These are phyloP conservation scores for Drosophila neotestacea DNA, from an alignment of 2,888 invertebrate species.

Conservation along the genomic window DNA sequence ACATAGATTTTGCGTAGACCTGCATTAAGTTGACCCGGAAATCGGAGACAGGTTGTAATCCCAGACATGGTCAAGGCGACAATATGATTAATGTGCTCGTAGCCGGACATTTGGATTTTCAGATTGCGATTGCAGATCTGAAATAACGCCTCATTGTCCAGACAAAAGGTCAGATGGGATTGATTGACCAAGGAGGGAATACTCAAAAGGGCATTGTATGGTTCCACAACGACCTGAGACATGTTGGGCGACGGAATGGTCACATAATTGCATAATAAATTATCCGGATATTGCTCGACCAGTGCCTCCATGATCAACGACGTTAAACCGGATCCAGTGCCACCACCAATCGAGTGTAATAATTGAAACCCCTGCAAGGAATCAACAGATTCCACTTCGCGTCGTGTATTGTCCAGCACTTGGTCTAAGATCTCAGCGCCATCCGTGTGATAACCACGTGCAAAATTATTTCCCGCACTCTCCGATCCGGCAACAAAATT, in stretches of 20 bases:
- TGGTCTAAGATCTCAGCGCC: conserved; percentile 81
- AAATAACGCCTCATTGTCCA: conserved; percentile 83
- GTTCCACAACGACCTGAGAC: conserved; percentile 82
- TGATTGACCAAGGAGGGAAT: conserved; percentile 75
- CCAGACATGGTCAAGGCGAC: conserved; percentile 86
- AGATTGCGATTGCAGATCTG: conserved; percentile 80
- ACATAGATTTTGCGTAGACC: conserved; percentile 94
- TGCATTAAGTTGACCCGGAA: conserved; percentile 96
- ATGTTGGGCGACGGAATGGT: conserved; percentile 86
- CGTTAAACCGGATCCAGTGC: conserved; percentile 92
- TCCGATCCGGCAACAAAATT: conserved; percentile 88
- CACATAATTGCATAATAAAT: conserved; percentile 90
- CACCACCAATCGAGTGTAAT: conserved; percentile 90
- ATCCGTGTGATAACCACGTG: conserved; percentile 87
- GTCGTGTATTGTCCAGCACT: conserved; percentile 75
- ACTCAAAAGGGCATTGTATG: conserved; percentile 81
- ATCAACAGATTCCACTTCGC: conserved; percentile 82
- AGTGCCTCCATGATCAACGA: conserved; percentile 90
- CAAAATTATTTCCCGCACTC: conserved; percentile 88
- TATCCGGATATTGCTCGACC: conserved; percentile 90
- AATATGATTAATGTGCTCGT: conserved; percentile 82
- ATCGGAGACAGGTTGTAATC: conserved; percentile 91
- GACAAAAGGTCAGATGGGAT: conserved; percentile 80
- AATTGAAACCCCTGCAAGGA: conserved; percentile 88
- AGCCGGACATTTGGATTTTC: conserved; percentile 69